Conservation (phyloP, 2,888 invertebrate genomes). For the Acleris cristana region DNA sequence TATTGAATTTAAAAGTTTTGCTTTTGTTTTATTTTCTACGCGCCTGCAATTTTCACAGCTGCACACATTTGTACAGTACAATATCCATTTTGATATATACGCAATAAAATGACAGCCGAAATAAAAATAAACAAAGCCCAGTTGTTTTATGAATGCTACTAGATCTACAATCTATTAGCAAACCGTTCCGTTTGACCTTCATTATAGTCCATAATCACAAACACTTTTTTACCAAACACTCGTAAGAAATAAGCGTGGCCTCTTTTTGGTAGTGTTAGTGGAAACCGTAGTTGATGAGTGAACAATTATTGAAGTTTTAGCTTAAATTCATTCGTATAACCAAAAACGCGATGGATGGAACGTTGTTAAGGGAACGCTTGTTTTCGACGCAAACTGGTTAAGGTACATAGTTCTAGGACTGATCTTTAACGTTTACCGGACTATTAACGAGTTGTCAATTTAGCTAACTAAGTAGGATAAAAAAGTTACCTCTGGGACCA, state of each 20-base stretch:
- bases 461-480: too few relatives aligned
- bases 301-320: conserved; percentile 38
- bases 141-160: conserved; percentile 1
- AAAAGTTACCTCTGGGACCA: too few relatives aligned
- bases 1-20: too few relatives aligned
- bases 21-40: too few relatives aligned
- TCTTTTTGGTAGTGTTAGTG: conserved; percentile 46
- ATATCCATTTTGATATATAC: too few relatives aligned
- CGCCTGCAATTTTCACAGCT: too few relatives aligned
- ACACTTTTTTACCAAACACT: conserved; percentile 46
- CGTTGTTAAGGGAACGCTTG: background rate
- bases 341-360: conserved; percentile 9
- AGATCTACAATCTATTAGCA: conserved; percentile 43
- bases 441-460: background rate
- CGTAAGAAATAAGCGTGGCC: conserved; percentile 46
- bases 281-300: conserved; percentile 39
- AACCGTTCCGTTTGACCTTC: conserved; percentile 44
- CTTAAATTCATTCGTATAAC: conserved; percentile 31
- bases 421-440: background rate
- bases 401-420: too few relatives aligned
- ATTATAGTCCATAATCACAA: conserved; percentile 43
- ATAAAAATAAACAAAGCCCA: background rate
- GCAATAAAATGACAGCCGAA: too few relatives aligned
- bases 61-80: too few relatives aligned
- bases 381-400: background rate